Evolutionary conservation across 2,888 invertebrate species (phyloP).

Genomic region (Scaptomyza cyrtandrae): DNA sequence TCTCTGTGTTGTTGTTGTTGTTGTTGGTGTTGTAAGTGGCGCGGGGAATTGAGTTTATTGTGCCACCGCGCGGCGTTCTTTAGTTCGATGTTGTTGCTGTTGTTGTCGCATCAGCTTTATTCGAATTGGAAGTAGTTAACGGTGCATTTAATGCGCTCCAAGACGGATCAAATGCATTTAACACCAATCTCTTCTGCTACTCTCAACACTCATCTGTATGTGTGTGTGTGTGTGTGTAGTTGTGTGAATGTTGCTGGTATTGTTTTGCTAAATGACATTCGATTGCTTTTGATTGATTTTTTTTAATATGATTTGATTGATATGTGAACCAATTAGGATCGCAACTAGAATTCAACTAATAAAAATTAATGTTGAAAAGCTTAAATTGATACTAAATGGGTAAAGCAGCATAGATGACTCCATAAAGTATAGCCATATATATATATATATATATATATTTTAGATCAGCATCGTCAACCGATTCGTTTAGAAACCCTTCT

Average conservation of each 20-base stretch:
- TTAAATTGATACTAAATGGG: too few species aligned
- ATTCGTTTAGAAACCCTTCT: too few species aligned
- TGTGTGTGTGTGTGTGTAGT: background rate
- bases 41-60: slow-evolving; percentile 75
- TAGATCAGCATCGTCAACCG: too few species aligned
- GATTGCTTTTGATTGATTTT: slow-evolving; percentile 15
- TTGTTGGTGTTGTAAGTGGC: slow-evolving; percentile 33
- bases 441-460: too few species aligned
- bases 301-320: slow-evolving; percentile 38
- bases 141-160: slow-evolving; percentile 75
- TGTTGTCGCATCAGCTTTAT: slow-evolving; percentile 76
- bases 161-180: slow-evolving; percentile 77
- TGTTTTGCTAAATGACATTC: slow-evolving; percentile 36
- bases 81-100: slow-evolving; percentile 25
- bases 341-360: background rate
- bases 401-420: too few species aligned
- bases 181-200: slow-evolving; percentile 41
- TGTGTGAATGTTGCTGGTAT: slow-evolving; percentile 13
- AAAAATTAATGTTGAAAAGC: too few species aligned
- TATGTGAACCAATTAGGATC: slow-evolving; percentile 49
- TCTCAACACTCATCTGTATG: background rate
- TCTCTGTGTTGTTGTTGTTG: slow-evolving; percentile 19
- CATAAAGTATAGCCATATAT: too few species aligned
- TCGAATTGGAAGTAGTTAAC: slow-evolving; percentile 78
- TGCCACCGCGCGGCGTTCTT: slow-evolving; percentile 73